Conservation (phyloP, 2,113 vertebrate genomes). For the Triplophysa dalaica region DNA sequence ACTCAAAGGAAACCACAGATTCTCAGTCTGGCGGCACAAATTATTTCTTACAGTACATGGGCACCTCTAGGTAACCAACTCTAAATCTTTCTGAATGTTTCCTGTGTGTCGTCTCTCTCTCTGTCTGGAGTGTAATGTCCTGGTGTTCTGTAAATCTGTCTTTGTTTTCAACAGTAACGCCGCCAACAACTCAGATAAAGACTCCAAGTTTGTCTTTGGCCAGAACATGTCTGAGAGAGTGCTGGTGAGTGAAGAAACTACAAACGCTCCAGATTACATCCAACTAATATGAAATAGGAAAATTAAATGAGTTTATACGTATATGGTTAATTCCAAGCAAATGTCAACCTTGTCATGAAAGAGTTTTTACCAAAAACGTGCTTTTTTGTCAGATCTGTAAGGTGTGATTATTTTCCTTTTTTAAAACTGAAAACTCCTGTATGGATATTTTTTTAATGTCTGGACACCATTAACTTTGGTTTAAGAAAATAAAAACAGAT, state of each 20-base stretch:
- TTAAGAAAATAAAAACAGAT: too few species aligned
- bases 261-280: neutral
- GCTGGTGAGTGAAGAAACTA: conserved; percentile 84
- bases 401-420: too few species aligned
- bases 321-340: too few species aligned
- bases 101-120: neutral
- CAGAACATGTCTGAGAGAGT: conserved; percentile 98
- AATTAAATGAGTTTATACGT: too few species aligned
- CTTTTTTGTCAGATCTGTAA: too few species aligned
- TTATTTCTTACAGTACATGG: conserved; percentile 97
- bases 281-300: neutral
- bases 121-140: neutral
- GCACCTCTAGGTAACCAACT: conserved; percentile 83
- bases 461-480: too few species aligned
- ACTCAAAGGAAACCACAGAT: conserved; percentile 76
- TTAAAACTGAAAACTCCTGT: too few species aligned
- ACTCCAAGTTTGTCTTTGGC: conserved; percentile 94
- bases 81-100: neutral
- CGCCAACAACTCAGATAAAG: conserved; percentile 81
- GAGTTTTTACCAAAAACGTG: too few species aligned
- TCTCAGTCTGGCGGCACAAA: conserved; percentile 83
- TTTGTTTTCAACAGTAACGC: conserved; percentile 78
- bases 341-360: too few species aligned
- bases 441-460: too few species aligned
- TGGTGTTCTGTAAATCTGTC: neutral